Evolutionary conservation across 2,888 invertebrate species (phyloP), one percentile per base, ranked within the genome.

Genomic region (Toxonevra muliebris): DNA sequence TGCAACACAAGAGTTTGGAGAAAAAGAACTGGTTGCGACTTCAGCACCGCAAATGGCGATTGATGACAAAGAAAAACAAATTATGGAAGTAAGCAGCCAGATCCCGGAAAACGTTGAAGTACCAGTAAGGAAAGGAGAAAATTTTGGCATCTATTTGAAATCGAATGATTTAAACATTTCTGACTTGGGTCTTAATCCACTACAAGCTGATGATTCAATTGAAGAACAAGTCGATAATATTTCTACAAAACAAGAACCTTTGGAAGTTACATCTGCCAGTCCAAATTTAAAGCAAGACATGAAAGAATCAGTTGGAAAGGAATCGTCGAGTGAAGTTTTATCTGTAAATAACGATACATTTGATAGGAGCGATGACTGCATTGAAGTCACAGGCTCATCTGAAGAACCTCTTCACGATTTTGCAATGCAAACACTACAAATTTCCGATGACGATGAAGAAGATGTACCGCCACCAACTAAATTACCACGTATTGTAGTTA

Each of bases 101-200:
- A n/a, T 15, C 30, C 12, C n/a, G 13, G 43, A 52, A 15, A 17
- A 19, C 8, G 7, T 30, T 30, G 30, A 30, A 7, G 30, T 30
- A 30, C 7, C 30, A 30, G 30, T 30, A 19, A 43, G 55, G 43
- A 3, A 5, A 5, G n/a, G 20, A 2, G 63, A 65, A 1, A 48
- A 43, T 2, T 74, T 74, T 69, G 74, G 72, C 1, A 41, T 19
- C 11, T 70, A 71, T 58, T 60, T 74, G 11, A 74, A 74, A 61
- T 68, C 65, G 0, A 69, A 71, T 8, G 40, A 57, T 3, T 66
- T 71, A 0, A 74, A 74, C 50, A 71, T 79, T 17, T 71, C 74
- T 10, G 80, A 80, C 13, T 66, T 80, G 4, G 81, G 81, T 1
- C 17, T 80, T 4, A 69, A 71, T 53, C 78, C 74, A 11, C 55